phyloP scores from a whole-genome alignment of 2,888 invertebrate species.

The Ernsta delagoae region DNA sequence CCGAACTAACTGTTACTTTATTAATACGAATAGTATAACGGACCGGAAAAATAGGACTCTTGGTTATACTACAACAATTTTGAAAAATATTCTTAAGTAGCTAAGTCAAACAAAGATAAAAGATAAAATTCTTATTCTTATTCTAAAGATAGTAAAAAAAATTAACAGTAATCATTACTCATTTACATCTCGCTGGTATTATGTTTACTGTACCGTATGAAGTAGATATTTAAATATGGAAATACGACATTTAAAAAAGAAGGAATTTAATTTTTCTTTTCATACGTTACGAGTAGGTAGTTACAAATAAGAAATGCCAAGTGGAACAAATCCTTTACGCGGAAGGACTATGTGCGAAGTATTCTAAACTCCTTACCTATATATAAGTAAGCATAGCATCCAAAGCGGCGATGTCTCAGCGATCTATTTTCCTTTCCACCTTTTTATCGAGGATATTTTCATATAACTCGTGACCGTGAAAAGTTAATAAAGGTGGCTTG shows the following conservation, averaged over 20 bases:
- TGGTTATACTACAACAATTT: no score
- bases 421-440: conserved; percentile 40
- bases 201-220: no score
- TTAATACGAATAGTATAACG: no score
- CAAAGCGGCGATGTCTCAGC: conserved; percentile 22
- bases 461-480: conserved; percentile 32
- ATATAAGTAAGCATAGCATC: conserved; percentile 1
- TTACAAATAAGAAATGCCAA: not conserved
- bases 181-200: not conserved
- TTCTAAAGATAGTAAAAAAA: no score
- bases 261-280: no score
- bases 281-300: no score
- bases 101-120: no score
- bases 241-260: not conserved
- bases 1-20: no score
- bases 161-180: no score
- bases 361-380: conserved; percentile 6
- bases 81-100: no score
- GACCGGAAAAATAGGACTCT: no score
- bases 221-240: not conserved
- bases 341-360: conserved; percentile 5
- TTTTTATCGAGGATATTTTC: conserved; percentile 36
- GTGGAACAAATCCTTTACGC: not conserved
- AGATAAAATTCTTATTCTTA: no score
- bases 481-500: conserved; percentile 25